Evolutionary conservation across 2,113 vertebrate genomes (phyloP).

Genomic region (Tetrao urogallus): DNA sequence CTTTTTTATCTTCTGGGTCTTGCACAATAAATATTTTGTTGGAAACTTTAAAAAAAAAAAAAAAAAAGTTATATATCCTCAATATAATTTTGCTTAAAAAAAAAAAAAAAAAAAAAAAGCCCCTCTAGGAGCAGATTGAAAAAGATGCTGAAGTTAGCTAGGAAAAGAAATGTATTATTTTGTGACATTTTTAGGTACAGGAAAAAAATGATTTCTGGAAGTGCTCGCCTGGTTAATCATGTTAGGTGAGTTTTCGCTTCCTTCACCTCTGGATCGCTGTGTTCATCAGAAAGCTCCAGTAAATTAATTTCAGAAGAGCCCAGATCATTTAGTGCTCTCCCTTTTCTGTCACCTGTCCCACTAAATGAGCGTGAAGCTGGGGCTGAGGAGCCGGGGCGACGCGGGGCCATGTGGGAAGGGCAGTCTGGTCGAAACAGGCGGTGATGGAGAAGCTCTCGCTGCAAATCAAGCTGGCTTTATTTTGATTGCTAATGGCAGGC

Average conservation of each 20-base stretch:
- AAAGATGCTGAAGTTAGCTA: not conserved
- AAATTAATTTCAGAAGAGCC: not conserved
- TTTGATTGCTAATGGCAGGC: not conserved
- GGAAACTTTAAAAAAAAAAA: slow-evolving; percentile 58
- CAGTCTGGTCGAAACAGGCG: not conserved
- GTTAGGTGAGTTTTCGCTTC: slow-evolving; percentile 33
- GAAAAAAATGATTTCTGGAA: not conserved
- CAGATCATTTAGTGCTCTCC: not conserved
- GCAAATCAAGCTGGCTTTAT: not conserved
- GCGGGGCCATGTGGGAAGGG: not conserved
- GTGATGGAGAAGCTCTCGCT: not conserved
- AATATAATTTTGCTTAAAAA: slow-evolving; percentile 45
- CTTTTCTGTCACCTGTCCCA: not conserved
- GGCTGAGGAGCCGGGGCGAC: not conserved
- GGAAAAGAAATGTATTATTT: slow-evolving; percentile 32
- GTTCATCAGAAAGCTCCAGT: not conserved
- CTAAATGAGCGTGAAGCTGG: not conserved
- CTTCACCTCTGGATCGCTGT: not conserved
- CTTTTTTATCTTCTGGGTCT: slow-evolving; percentile 77
- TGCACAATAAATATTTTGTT: slow-evolving; percentile 78
- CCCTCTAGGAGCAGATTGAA: not conserved
- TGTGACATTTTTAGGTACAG: not conserved
- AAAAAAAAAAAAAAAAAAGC: not conserved
- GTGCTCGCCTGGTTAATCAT: not conserved
- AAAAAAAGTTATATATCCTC: slow-evolving; percentile 33